phyloP scores from a whole-genome alignment of 1,140 invertebrate genomes.

The Stegodyphus dumicola region DNA sequence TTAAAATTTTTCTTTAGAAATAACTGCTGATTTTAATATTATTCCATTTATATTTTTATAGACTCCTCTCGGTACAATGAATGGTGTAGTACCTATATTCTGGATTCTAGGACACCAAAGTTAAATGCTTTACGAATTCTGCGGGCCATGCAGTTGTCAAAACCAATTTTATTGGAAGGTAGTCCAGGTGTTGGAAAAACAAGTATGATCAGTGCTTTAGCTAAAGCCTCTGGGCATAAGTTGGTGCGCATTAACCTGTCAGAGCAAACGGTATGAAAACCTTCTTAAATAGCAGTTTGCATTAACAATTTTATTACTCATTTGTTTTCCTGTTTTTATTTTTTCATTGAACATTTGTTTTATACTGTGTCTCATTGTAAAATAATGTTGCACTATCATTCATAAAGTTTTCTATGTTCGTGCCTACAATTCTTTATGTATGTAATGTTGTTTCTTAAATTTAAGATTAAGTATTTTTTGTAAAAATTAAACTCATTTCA shows the following conservation, averaged over 20 bases:
- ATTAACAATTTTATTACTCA: too few relatives aligned
- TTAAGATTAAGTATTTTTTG: neutral
- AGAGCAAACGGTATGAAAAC: slow-evolving; percentile 86
- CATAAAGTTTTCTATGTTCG: neutral
- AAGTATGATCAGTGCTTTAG: slow-evolving; percentile 91
- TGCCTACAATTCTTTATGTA: neutral
- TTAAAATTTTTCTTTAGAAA: too few relatives aligned
- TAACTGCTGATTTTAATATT: too few relatives aligned
- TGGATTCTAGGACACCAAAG: slow-evolving; percentile 85
- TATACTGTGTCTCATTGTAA: neutral
- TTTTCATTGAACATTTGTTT: too few relatives aligned
- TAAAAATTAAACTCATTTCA: slow-evolving; percentile 65
- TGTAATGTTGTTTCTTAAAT: neutral
- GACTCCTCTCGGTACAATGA: too few relatives aligned
- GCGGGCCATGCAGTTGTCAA: slow-evolving; percentile 85
- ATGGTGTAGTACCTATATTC: slow-evolving; percentile 72
- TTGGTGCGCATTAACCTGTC: slow-evolving; percentile 96
- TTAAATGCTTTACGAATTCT: slow-evolving; percentile 86
- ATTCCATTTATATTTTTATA: too few relatives aligned
- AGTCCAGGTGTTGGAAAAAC: slow-evolving; percentile 99
- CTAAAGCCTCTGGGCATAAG: slow-evolving; percentile 81
- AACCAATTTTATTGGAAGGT: slow-evolving; percentile 95
- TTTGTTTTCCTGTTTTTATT: too few relatives aligned
- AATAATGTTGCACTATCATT: neutral
- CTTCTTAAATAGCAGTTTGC: too few relatives aligned